These are phyloP conservation scores for Triops cancriformis DNA, from an alignment of 1,140 invertebrate species.

Conservation along the genomic window DNA sequence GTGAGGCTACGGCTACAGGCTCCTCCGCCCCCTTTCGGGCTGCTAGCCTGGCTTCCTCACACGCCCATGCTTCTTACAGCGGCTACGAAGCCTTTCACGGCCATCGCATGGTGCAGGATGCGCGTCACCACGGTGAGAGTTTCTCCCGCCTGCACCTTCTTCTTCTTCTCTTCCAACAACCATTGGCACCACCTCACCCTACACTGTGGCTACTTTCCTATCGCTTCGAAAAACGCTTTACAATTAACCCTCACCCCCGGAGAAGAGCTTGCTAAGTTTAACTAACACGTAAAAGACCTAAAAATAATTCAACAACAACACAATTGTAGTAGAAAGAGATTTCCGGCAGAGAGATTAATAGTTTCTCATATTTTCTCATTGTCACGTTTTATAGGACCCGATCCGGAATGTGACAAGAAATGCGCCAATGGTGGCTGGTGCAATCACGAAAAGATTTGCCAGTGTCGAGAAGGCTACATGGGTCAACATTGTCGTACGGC, in stretches of 20 bases:
- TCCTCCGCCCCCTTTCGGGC: slow-evolving; percentile 7
- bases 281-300: not conserved
- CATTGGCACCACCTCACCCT: not conserved
- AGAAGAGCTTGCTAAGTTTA: not conserved
- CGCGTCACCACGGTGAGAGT: slow-evolving; percentile 11
- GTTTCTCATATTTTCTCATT: slow-evolving; percentile 16
- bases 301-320: not conserved
- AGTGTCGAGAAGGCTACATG: slow-evolving; percentile 81
- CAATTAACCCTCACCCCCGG: not conserved
- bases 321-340: slow-evolving; percentile 15
- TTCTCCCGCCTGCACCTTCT: slow-evolving; percentile 8
- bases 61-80: slow-evolving; percentile 9
- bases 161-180: slow-evolving; percentile 43
- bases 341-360: not conserved
- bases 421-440: slow-evolving; percentile 74
- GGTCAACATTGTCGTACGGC: slow-evolving; percentile 79
- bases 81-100: slow-evolving; percentile 12
- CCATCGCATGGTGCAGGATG: slow-evolving; percentile 8
- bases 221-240: slow-evolving; percentile 3
- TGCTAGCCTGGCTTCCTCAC: slow-evolving; percentile 12
- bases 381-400: slow-evolving; percentile 52
- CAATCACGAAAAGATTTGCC: slow-evolving; percentile 68
- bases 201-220: not conserved
- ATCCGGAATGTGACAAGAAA: slow-evolving; percentile 77
- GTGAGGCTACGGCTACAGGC: slow-evolving; percentile 42